Percentiles rank a stretch among this genome's conserved stretches.
phyloP scores from a whole-genome alignment of 2,113 vertebrate genomes.

The Entelurus aequoreus region DNA sequence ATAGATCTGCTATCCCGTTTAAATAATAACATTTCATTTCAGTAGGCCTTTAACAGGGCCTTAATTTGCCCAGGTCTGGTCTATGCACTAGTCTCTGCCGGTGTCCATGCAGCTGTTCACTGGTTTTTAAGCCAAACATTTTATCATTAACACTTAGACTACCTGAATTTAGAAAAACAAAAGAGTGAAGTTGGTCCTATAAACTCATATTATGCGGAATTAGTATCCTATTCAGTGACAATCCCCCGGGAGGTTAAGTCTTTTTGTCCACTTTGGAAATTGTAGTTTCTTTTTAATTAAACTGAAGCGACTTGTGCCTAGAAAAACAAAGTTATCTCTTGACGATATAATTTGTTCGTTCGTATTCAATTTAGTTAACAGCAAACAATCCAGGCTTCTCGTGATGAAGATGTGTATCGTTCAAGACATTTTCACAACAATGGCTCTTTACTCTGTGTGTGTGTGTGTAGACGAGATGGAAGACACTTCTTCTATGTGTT shows the following conservation, averaged over 20 bases:
- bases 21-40: too few species aligned
- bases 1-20: too few species aligned
- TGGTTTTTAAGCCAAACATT: too few species aligned
- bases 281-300: neutral
- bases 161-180: too few species aligned
- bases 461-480: constrained; percentile 5
- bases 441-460: constrained; percentile 1
- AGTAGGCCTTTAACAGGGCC: too few species aligned
- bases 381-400: constrained; percentile 41
- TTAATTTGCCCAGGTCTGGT: too few species aligned
- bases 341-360: constrained; percentile 46
- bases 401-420: constrained; percentile 20
- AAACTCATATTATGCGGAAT: too few species aligned
- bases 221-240: neutral
- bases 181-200: too few species aligned
- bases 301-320: neutral
- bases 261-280: neutral
- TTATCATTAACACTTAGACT: too few species aligned
- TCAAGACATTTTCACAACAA: constrained; percentile 22
- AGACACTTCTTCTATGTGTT: constrained; percentile 16
- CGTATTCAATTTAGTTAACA: constrained; percentile 25
- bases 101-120: too few species aligned
- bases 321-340: constrained; percentile 31
- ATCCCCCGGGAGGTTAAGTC: neutral
- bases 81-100: too few species aligned